Percentiles rank a stretch among this genome's conserved stretches.
phyloP scores from a whole-genome alignment of 2,888 invertebrate species.

The Cheilosia grossa region DNA sequence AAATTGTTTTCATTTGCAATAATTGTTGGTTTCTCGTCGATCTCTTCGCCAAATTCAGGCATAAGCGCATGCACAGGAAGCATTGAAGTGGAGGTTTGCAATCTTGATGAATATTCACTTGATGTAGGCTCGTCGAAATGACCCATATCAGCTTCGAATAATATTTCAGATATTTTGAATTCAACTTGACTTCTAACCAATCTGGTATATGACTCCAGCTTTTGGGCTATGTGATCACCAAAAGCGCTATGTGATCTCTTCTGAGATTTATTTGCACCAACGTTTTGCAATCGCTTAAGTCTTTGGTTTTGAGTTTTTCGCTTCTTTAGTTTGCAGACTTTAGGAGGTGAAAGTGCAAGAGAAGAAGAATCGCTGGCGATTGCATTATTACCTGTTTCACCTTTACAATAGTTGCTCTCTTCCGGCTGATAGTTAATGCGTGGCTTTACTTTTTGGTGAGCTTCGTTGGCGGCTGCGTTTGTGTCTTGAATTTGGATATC shows the following conservation, averaged over 20 bases:
- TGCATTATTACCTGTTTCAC: not conserved
- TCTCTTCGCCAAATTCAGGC: not conserved
- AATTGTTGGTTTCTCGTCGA: not conserved
- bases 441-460: no score
- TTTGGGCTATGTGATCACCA: not conserved
- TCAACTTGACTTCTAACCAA: conserved; percentile 1
- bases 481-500: no score
- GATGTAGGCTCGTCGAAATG: not conserved
- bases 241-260: not conserved
- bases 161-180: conserved; percentile 4
- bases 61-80: not conserved
- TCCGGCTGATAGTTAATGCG: no score
- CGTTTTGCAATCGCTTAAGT: not conserved
- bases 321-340: not conserved
- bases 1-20: no score
- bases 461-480: no score
- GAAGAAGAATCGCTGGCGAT: not conserved
- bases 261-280: not conserved
- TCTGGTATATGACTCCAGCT: not conserved
- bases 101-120: not conserved
- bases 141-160: conserved; percentile 10
- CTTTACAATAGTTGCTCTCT: no score
- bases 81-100: not conserved
- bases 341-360: not conserved
- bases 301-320: not conserved